Base-by-base conservation (phyloP, 2,113 vertebrate species). In the Lophotis ruficrista region DNA sequence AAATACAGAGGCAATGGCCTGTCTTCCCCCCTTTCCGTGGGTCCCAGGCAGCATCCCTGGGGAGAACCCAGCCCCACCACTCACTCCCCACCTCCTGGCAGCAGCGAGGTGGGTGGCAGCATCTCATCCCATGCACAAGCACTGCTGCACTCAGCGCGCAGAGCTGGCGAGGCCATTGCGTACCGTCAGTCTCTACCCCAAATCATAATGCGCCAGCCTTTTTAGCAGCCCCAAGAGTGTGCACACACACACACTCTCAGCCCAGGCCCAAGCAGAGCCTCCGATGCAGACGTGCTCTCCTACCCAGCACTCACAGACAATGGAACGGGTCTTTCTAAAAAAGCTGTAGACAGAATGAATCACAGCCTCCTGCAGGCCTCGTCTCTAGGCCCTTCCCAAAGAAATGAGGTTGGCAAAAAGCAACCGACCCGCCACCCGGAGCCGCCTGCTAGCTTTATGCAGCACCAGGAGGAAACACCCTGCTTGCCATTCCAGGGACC, bases 271-370 rank as follows among this genome's bases (percentile, higher is more conserved):
- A 87, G 70, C 66, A 83, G 21, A 75, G 66, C 60, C 51, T 89
- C 60, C 2, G 2, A 13, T 66, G 68, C 38, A 85, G 83, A 90
- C 22, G 0, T 89, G 81, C 45, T 83, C 17, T 89, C 27, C 84
- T 78, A 62, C 30, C 30, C 57, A 27, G 86, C 64, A 61, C 45
- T 86, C 89, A 64, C 0, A 84, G 64, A 93, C 88, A 92, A 81
- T 90, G 68, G 82, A 41, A 92, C 89, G 30, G 15, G 64, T 62
- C 64, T 84, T 47, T 65, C 56, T 95, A 18, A 73, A 86, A 94
- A 78, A 83, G 47, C 41, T 90, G 71, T 41, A 76, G 88, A 86
- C 92, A 87, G 88, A 89, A 83, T 93, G 51, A 95, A 95, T 84
- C 69, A 92, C 35, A 92, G 57, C 41, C 48, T 83, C 35, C 76